Evolutionary conservation across 2,797 vertebrate genomes (phyloP), one percentile per base, ranked within the genome.

Genomic region (Spatula versicolor): DNA sequence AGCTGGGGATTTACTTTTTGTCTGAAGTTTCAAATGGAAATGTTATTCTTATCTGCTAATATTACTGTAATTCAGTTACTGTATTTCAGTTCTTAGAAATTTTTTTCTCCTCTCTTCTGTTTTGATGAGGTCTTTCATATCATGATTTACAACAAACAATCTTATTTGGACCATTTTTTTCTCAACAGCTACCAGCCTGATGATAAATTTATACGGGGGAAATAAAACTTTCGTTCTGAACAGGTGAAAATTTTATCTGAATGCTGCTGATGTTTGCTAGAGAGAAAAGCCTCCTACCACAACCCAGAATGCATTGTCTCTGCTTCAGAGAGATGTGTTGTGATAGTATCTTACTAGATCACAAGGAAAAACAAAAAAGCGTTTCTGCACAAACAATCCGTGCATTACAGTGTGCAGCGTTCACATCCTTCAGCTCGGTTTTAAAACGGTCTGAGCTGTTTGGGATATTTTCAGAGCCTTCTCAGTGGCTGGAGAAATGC

Each of bases 141-240:
- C 9, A 18, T 4, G 30, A 59, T 16, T 81, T 86, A 55, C 10
- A 94, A 39, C 18, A 74, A 73, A 35, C 52, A 2, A 48, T 83
- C 33, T 76, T 69, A 30, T 55, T 88, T 94, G 58, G 30, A 48
- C 45, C 43, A 8, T 22, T 21, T 68, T 46, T 52, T 87, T 85
- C 72, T 89, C 33, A 58, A 11, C 56, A 94, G 78, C 66, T 59
- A 59, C 71, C 60, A 91, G 67, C 80, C 55, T 7, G 20, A 82
- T 35, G 62, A 54, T 86, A 59, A 92, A 80, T 91, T 83, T 54
- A 89, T 80, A 73, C 3, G 13, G 20, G 30, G 67, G 73, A 95
- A 94, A 92, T 88, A 86, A 75, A 87, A 50, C 93, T 95, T 96
- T 89, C 92, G 62, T 96, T 93, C 35, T 72, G 68, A 97, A 94